Evolutionary conservation across 2,797 vertebrate species (phyloP).

Genomic region (Chaetophractus vellerosus): DNA sequence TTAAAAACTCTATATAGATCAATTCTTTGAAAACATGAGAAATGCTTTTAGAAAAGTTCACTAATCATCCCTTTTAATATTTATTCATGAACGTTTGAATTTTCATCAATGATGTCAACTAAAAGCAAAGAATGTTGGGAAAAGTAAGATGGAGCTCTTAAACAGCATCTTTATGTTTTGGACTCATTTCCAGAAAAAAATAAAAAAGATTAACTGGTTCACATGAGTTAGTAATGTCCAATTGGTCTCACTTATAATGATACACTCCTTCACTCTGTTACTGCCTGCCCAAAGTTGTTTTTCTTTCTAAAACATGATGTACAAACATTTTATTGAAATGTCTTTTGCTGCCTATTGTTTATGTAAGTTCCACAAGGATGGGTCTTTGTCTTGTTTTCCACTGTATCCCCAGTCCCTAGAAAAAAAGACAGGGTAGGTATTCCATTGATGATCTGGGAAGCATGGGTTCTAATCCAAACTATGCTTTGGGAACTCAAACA

Average conservation of each 20-base stretch:
- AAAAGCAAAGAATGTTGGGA: neutral
- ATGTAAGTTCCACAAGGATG: neutral
- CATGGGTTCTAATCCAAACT: neutral
- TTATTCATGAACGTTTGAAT: slow-evolving; percentile 5
- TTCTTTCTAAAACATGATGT: neutral
- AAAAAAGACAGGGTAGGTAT: neutral
- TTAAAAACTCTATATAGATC: neutral
- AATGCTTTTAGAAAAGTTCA: neutral
- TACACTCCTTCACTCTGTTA: rapidly evolving
- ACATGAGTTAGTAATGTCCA: neutral
- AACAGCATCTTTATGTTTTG: neutral
- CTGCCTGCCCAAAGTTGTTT: neutral
- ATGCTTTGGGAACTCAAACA: neutral
- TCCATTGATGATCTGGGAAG: neutral
- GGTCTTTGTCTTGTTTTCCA: neutral
- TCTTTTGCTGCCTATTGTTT: neutral
- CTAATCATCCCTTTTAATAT: neutral
- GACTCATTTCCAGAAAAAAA: neutral
- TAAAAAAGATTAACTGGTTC: neutral
- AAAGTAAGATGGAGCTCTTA: neutral
- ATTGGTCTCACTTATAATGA: neutral
- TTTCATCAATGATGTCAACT: neutral
- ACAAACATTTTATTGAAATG: too few relatives aligned
- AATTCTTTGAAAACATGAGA: neutral
- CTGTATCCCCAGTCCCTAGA: neutral